Conservation (phyloP, 2,113 vertebrate genomes). For the Lates calcarifer region DNA sequence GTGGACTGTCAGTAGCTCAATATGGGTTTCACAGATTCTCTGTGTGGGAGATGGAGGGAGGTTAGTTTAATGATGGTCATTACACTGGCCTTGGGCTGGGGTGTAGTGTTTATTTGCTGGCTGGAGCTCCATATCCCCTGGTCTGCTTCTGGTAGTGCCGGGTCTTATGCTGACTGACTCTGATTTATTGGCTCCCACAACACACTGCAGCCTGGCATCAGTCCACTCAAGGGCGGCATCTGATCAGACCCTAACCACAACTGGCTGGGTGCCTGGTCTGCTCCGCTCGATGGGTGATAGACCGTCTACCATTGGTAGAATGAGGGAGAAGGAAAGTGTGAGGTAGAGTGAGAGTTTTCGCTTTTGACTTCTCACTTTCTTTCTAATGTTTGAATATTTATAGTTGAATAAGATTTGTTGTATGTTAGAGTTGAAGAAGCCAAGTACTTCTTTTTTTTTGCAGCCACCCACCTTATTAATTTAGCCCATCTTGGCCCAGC, state of each 20-base stretch:
- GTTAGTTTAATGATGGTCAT: constrained; percentile 79
- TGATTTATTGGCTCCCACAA: constrained; percentile 77
- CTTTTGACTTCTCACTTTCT: constrained; percentile 3
- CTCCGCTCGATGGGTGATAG: constrained; percentile 35
- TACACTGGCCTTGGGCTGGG: constrained; percentile 72
- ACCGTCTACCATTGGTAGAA: constrained; percentile 44
- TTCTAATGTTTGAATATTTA: constrained; percentile 16
- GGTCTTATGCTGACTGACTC: constrained; percentile 71
- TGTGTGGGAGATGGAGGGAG: constrained; percentile 66
- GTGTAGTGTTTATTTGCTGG: constrained; percentile 80
- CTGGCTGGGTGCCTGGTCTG: constrained; percentile 15
- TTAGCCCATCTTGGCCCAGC: constrained; percentile 31
- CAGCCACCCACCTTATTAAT: constrained; percentile 39
- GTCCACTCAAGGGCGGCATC: constrained; percentile 62
- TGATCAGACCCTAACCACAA: constrained; percentile 59
- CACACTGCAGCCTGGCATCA: constrained; percentile 66
- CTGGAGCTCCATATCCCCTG: constrained; percentile 70
- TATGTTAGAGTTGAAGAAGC: constrained; percentile 26
- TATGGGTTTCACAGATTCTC: constrained; percentile 55
- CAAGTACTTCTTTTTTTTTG: constrained; percentile 22
- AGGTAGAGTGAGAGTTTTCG: constrained; percentile 9
- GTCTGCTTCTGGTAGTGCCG: constrained; percentile 64
- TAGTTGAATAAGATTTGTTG: constrained; percentile 45
- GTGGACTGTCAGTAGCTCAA: constrained; percentile 45
- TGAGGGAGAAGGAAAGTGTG: constrained; percentile 17